Evolutionary conservation across 2,888 invertebrate genomes (phyloP).

Genomic region (Dryococelus australis): DNA sequence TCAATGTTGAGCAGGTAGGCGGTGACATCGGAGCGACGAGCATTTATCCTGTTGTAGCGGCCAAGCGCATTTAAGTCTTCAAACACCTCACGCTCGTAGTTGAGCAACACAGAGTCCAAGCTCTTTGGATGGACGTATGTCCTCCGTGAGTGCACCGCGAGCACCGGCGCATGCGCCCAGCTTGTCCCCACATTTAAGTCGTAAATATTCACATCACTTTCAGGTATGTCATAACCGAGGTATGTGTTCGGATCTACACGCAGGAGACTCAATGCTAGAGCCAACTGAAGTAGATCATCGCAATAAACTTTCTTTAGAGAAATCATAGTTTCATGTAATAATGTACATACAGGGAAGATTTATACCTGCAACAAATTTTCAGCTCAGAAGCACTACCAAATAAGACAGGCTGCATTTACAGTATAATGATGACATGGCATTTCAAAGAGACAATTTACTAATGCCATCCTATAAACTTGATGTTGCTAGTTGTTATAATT

Average conservation of each 20-base stretch:
- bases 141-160: slow-evolving; percentile 40
- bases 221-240: slow-evolving; percentile 66
- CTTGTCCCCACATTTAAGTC: slow-evolving; percentile 69
- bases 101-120: slow-evolving; percentile 72
- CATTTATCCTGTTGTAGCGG: slow-evolving; percentile 64
- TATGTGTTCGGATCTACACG: slow-evolving; percentile 78
- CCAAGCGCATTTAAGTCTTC: slow-evolving; percentile 77
- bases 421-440: too few relatives aligned
- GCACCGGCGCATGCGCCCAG: slow-evolving; percentile 57
- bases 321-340: slow-evolving; percentile 67
- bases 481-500: too few relatives aligned
- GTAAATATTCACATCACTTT: slow-evolving; percentile 57
- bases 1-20: slow-evolving; percentile 71
- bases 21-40: slow-evolving; percentile 63
- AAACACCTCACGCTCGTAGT: slow-evolving; percentile 76
- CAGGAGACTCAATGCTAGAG: slow-evolving; percentile 80
- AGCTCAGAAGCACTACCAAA: neutral
- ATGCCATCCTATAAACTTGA: too few relatives aligned
- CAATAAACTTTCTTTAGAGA: slow-evolving; percentile 83
- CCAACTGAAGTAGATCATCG: slow-evolving; percentile 81
- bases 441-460: too few relatives aligned
- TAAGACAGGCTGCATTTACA: neutral
- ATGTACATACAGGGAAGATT: neutral
- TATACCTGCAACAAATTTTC: neutral
- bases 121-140: slow-evolving; percentile 72